Base-by-base conservation (phyloP, 2,888 invertebrate species). In the Cheilosia urbana region DNA sequence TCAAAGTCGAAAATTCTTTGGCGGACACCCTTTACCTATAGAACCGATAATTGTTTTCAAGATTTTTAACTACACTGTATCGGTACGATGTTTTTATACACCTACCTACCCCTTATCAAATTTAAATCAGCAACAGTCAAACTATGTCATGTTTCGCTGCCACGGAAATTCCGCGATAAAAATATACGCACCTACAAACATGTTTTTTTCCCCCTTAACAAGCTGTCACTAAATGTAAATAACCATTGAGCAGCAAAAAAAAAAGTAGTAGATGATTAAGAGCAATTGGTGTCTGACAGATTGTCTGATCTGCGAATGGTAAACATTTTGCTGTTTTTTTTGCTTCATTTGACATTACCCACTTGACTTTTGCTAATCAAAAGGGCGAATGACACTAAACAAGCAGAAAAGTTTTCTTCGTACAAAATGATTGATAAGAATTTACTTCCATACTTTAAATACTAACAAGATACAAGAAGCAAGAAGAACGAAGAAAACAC, bases 271-370 rank as follows among this genome's bases (percentile, higher is more conserved):
- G 45, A 34, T 13, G 45, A 47, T 17, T 4, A 7, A 9, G 5
- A 47, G n/a, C 11, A 21, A 60, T 30, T 45, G 30, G 6, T 13
- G 49, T 58, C 58, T 58, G 75, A 76, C 53, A 68, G 40, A 34
- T 68, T 60, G 68, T 76, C 42, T 68, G 57, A 53, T 19, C 15
- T 30, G 60, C 11, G 40, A 72, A 53, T 53, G 72, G 27, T 53
- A 42, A 51, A 55, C 40, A 73, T 45, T 53, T 24, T 24, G 11
- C 4, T 42, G 37, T 62, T 37, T 51, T 17, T 51, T 53, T 51
- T 62, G 27, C 37, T 40, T 15, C 57, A 47, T 40, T 60, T 37
- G 11, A 34, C 3, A 11, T 34, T 34, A 34, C n/a, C 15, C 40
- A 40, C 49, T 47, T 34, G 49, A 37, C 53, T 19, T 37, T 4